Evolutionary conservation across 1,140 invertebrate species (phyloP), one percentile per base, ranked within the genome.

Genomic region (Drosophila kurseongensis): DNA sequence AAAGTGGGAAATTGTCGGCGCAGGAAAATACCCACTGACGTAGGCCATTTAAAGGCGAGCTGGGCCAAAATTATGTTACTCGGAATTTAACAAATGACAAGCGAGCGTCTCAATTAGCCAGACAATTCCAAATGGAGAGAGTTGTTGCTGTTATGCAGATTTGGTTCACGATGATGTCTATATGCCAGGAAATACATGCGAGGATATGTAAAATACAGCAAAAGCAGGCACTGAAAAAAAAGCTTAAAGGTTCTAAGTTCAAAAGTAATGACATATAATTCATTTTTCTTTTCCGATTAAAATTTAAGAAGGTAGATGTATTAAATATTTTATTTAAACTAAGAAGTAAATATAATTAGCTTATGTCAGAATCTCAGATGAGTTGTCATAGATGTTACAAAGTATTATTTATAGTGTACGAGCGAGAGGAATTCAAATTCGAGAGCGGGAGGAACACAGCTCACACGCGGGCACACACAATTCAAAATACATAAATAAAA

Each of bases 401-500:
- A 10, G 4, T 7, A 32, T 50, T 48, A 50, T 9, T 5, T 13
- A 0, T 4, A 63, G 41, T 68, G 57, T 54, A 41, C 18, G 18
- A 16, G n/a, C 16, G 29, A 40, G 59, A 13, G 13, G 12, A 9
- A 36, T 32, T 7, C 29, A 32, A 32, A 32, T 32, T 32, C 8
- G 2, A 8, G 29, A 38, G n/a, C 13, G 8, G 16, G 13, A 9
- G 18, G 38, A 14, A 29, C 10, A 14, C 18, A n/a, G 44, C 44
- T 62, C 62, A 57, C 42, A 59, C 56, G 47, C 77, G 59, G 63
- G 61, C 82, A 65, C 74, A 60, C 68, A 78, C 74, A 86, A 85
- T 85, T 80, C 81, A 80, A 72, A 72, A 89, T 80, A 89, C 68
- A 78, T 80, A 89, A 90, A 89, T 82, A 88, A 90, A 83, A 88